Conservation (phyloP, 2,113 vertebrate species). For the Murina feae region DNA sequence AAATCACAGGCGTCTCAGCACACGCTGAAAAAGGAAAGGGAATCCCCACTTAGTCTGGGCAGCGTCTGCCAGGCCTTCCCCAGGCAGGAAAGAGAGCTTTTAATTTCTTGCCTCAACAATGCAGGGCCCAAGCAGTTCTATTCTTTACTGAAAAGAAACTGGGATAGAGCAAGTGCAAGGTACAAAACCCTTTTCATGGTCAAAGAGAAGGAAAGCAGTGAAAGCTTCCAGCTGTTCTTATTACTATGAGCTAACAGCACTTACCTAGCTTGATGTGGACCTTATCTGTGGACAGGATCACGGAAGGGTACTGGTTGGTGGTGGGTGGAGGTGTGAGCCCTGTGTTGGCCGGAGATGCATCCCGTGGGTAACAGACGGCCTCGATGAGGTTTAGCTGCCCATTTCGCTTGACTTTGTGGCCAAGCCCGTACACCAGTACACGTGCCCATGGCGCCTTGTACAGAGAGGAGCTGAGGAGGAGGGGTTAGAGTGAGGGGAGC, state of each 20-base stretch:
- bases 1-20: neutral
- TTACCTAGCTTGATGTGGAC: conserved; percentile 95
- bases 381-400: conserved; percentile 97
- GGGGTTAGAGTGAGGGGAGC: neutral
- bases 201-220: neutral
- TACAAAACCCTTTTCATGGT: neutral
- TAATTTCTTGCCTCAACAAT: neutral
- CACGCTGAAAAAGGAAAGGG: neutral
- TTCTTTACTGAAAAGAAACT: neutral
- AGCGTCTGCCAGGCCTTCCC: neutral
- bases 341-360: conserved; percentile 96
- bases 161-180: neutral
- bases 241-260: neutral
- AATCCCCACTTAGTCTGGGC: neutral
- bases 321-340: conserved; percentile 95
- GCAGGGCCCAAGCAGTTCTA: neutral
- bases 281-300: conserved; percentile 95
- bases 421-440: conserved; percentile 93
- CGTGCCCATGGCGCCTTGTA: conserved; percentile 98
- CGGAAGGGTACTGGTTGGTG: conserved; percentile 95
- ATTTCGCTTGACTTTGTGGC: conserved; percentile 94
- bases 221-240: neutral
- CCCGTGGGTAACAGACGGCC: conserved; percentile 93
- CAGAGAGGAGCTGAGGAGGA: conserved; percentile 88
- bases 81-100: neutral